A percentile compares a stretch with the other conserved stretches of the same genome.
Evolutionary conservation across 2,797 vertebrate species (phyloP).

Genomic region (Steatocranus sp.): DNA sequence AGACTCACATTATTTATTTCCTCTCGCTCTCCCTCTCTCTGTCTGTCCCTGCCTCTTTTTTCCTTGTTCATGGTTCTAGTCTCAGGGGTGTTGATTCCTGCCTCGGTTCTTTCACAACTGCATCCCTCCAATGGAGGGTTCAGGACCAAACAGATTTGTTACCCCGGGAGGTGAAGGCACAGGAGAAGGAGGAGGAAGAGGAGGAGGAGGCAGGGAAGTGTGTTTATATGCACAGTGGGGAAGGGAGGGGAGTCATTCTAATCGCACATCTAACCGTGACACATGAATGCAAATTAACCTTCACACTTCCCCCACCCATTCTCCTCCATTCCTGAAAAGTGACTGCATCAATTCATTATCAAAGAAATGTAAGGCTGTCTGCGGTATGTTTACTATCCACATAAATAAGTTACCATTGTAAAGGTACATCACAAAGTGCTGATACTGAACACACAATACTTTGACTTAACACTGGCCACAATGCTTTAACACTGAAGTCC

Average conservation of each 20-base stretch:
- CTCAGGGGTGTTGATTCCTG: constrained; percentile 24
- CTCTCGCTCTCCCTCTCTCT: neutral
- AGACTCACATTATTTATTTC: constrained; percentile 32
- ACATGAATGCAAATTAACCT: constrained; percentile 43
- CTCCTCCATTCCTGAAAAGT: neutral
- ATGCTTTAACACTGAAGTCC: neutral
- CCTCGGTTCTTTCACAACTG: constrained; percentile 18
- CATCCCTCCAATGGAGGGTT: constrained; percentile 28
- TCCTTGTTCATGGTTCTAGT: constrained; percentile 17
- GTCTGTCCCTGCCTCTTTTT: neutral
- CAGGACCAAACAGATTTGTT: constrained; percentile 42
- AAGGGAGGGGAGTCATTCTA: constrained; percentile 20
- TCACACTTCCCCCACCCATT: constrained; percentile 23
- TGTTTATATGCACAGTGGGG: neutral
- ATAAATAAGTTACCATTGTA: neutral
- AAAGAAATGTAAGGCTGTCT: neutral
- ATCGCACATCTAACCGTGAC: constrained; percentile 40
- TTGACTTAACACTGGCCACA: neutral
- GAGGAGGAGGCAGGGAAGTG: neutral
- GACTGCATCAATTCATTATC: neutral
- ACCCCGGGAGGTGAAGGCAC: neutral
- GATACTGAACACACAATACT: neutral
- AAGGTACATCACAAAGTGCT: neutral
- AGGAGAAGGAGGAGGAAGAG: neutral
- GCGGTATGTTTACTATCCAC: neutral